These are phyloP conservation scores for Xestobium rufovillosum DNA, from an alignment of 2,888 invertebrate genomes.

Conservation along the genomic window DNA sequence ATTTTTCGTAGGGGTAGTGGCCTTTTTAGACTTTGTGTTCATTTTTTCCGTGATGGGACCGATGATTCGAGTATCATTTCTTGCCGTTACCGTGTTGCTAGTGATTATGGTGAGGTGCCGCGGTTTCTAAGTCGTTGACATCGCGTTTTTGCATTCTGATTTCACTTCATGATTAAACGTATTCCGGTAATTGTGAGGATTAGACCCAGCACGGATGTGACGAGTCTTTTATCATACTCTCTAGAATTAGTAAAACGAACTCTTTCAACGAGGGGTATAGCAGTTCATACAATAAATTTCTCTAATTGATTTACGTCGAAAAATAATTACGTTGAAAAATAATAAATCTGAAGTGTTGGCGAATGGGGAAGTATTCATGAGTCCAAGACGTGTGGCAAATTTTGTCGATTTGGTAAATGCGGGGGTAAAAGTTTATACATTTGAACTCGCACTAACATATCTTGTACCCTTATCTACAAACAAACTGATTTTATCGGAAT, in stretches of 20 bases:
- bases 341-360: too few species aligned
- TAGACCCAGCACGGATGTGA: constrained; percentile 46
- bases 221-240: constrained; percentile 12
- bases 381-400: too few species aligned
- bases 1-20: constrained; percentile 55
- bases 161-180: constrained; percentile 47
- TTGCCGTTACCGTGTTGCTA: constrained; percentile 49
- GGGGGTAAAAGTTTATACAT: too few species aligned
- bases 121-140: constrained; percentile 47
- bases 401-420: too few species aligned
- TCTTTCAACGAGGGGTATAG: constrained; percentile 17
- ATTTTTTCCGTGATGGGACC: constrained; percentile 50
- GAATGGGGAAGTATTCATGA: too few species aligned
- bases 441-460: too few species aligned
- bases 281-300: constrained; percentile 35
- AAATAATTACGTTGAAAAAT: too few species aligned
- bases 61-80: constrained; percentile 50
- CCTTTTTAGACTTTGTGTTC: constrained; percentile 63
- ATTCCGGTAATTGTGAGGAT: constrained; percentile 45
- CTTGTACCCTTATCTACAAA: too few species aligned
- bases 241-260: constrained; percentile 28
- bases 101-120: constrained; percentile 45
- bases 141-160: constrained; percentile 45
- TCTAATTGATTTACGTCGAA: constrained; percentile 25
- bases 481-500: too few species aligned